Conservation (phyloP, 92 coral and sea anemone species). For the Porites lobata region DNA sequence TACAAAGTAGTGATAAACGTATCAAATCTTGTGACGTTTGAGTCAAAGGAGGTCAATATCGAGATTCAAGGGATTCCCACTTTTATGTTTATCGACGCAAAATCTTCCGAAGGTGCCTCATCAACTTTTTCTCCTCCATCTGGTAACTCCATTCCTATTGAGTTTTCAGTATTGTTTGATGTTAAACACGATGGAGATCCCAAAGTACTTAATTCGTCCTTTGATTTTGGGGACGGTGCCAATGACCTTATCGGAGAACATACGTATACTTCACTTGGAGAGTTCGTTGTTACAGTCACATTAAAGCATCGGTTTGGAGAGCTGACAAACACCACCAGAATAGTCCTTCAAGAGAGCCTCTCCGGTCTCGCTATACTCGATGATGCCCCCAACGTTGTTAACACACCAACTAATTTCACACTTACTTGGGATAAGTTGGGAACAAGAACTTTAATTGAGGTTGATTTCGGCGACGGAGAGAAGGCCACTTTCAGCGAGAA, state of each 20-base stretch:
- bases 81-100: conserved; percentile 11
- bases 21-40: conserved; percentile 37
- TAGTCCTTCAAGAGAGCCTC: conserved; percentile 15
- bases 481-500: conserved; percentile 18
- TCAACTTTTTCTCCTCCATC: neutral
- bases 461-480: conserved; percentile 73
- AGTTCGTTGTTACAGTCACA: neutral
- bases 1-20: conserved; percentile 16
- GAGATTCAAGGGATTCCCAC: conserved; percentile 34
- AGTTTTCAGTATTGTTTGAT: neutral
- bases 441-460: conserved; percentile 30
- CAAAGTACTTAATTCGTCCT: neutral
- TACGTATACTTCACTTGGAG: conserved; percentile 13
- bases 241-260: conserved; percentile 2
- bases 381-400: conserved; percentile 64
- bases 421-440: conserved; percentile 55
- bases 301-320: neutral
- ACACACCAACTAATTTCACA: conserved; percentile 32
- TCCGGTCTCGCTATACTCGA: conserved; percentile 53
- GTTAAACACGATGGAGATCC: conserved; percentile 15
- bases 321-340: conserved; percentile 14
- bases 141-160: conserved; percentile 8
- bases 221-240: conserved; percentile 23
- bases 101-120: conserved; percentile 8
- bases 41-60: conserved; percentile 18